A percentile compares a stretch with the other conserved stretches of the same genome.
Conservation (phyloP, 2,888 invertebrate species). For the Mamestra brassicae region DNA sequence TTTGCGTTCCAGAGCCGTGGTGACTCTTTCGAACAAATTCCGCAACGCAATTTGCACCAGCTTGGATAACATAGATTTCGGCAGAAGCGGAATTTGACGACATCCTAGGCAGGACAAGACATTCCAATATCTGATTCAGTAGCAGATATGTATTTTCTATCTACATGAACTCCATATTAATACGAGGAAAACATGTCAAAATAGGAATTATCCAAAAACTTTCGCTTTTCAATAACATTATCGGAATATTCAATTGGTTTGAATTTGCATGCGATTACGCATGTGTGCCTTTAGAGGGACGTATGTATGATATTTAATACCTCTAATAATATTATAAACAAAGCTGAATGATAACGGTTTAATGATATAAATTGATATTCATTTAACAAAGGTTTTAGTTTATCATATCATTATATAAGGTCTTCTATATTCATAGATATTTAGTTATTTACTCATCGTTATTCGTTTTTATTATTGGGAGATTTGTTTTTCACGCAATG, state of each 20-base stretch:
- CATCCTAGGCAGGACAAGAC: too few relatives aligned
- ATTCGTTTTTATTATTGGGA: too few relatives aligned
- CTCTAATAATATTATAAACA: neutral
- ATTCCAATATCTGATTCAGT: too few relatives aligned
- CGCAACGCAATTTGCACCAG: too few relatives aligned
- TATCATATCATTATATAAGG: neutral
- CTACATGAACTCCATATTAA: neutral
- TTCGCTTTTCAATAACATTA: neutral
- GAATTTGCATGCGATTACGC: constrained; percentile 3
- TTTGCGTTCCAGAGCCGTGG: too few relatives aligned
- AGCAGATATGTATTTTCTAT: too few relatives aligned
- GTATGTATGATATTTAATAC: neutral
- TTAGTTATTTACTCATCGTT: too few relatives aligned
- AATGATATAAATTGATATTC: neutral
- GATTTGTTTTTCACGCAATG: too few relatives aligned
- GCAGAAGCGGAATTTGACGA: too few relatives aligned
- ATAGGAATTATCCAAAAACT: neutral
- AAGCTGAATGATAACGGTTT: neutral
- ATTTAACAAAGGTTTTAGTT: neutral
- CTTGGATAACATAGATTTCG: too few relatives aligned
- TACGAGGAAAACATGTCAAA: neutral
- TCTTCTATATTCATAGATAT: neutral
- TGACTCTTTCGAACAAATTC: too few relatives aligned
- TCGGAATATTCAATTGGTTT: neutral
- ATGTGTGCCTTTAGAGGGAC: neutral